Conservation (phyloP, 2,113 vertebrate species). For the Origma solitaria region DNA sequence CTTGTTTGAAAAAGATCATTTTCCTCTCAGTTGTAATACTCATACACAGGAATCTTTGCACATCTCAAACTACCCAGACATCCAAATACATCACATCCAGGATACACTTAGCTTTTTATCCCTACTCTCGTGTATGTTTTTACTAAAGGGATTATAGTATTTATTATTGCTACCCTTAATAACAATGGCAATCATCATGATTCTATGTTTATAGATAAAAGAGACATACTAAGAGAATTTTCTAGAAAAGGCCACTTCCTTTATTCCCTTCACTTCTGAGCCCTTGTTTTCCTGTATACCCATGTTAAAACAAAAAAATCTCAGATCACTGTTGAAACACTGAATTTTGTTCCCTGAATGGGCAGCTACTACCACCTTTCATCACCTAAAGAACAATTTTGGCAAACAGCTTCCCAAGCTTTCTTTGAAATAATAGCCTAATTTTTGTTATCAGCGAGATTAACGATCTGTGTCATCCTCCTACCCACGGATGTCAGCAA, state of each 20-base stretch:
- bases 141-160: neutral
- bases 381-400: neutral
- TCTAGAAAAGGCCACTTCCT: neutral
- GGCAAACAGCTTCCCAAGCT: neutral
- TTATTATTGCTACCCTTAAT: neutral
- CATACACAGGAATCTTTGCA: accelerated
- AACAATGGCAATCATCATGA: neutral
- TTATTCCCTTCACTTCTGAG: neutral
- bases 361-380: neutral
- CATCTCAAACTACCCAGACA: neutral
- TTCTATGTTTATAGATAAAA: neutral
- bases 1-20: neutral
- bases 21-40: neutral
- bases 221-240: neutral
- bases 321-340: neutral
- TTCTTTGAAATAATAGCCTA: neutral
- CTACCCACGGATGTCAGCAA: neutral
- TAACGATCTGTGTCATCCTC: neutral
- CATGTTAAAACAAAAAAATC: neutral
- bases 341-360: neutral
- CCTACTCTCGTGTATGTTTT: neutral
- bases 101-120: neutral
- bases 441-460: neutral
- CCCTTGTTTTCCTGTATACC: neutral
- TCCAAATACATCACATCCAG: neutral